Base-by-base conservation (phyloP, 2,797 vertebrate species). In the Bovichtus variegatus region DNA sequence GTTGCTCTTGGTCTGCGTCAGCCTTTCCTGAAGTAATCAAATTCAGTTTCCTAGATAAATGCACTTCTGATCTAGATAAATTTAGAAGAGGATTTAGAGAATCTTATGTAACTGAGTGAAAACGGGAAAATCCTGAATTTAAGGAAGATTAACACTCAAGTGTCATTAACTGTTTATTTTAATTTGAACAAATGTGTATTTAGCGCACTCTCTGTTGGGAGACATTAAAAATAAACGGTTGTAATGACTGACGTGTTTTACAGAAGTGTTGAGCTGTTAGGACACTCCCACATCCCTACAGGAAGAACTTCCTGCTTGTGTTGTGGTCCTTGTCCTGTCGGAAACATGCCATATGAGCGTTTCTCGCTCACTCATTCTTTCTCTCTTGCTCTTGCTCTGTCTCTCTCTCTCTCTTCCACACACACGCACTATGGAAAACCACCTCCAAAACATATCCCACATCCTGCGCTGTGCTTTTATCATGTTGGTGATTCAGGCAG, bases 231-330 rank as follows among this genome's bases (percentile, higher is more conserved):
- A 9, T 23, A 34, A 69, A 31, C 27, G 2, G 38, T 57, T 61
- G 43, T 50, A 53, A 72, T 47, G 55, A 49, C 34, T n/a, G 55
- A 59, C 11, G 2, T 74, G 57, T 85, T 89, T 73, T 57, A 64
- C 44, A 50, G 47, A 71, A 41, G 46, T 54, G 62, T 29, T 18
- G 11, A 21, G 0, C 46, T 60, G 51, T 76, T 50, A 5, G 50
- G 69, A 75, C 71, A 78, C 70, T 81, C 78, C 85, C 80, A 84
- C 82, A 78, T 84, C 85, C 78, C 21, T 66, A 81, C 88, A 93
- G 90, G 89, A 94, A 84, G 79, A 83, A 85, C 87, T 92, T 92
- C 87, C 87, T 93, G 92, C 83, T 80, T 83, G 63, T 83, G 81
- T 82, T 88, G 63, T 58, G 64, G 78, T 87, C 61, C 55, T 46